phyloP scores from a whole-genome alignment of 2,797 vertebrate species.

The Crocodylus rhombifer region DNA sequence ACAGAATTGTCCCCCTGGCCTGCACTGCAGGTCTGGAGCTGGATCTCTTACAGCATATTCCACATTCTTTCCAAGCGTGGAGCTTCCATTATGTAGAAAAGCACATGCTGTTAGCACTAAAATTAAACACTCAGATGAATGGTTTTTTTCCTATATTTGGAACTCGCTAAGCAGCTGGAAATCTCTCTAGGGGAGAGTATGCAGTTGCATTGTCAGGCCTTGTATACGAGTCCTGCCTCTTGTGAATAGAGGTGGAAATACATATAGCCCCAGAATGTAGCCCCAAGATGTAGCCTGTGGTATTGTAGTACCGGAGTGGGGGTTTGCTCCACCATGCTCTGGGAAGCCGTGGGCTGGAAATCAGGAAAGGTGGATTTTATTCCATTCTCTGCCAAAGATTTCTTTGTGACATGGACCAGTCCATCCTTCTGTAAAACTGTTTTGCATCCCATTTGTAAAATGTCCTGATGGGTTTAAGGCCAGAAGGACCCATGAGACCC shows the following conservation, averaged over 20 bases:
- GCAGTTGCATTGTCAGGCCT: background rate
- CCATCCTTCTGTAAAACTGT: background rate
- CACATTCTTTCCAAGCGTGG: slow-evolving; percentile 66
- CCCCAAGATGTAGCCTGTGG: background rate
- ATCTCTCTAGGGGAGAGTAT: slow-evolving; percentile 22
- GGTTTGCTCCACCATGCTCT: background rate
- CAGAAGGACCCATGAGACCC: background rate
- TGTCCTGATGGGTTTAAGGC: background rate
- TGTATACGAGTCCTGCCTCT: slow-evolving; percentile 17
- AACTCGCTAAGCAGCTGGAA: slow-evolving; percentile 37
- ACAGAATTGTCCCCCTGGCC: slow-evolving; percentile 7
- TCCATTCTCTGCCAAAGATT: background rate
- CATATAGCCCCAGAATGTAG: background rate
- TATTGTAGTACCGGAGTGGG: background rate
- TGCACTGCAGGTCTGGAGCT: slow-evolving; percentile 1
- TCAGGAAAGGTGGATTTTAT: background rate
- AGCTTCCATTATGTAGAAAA: slow-evolving; percentile 27
- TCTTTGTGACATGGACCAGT: background rate
- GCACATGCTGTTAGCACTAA: slow-evolving; percentile 46
- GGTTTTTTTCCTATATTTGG: slow-evolving; percentile 60
- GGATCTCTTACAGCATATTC: slow-evolving; percentile 36
- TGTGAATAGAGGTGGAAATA: background rate
- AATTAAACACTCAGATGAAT: slow-evolving; percentile 51
- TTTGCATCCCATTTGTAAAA: background rate
- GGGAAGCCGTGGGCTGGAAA: background rate